Percentiles rank a stretch among this genome's conserved stretches.
phyloP scores from a whole-genome alignment of 1,140 invertebrate species.

The Eriocheir sinensis region DNA sequence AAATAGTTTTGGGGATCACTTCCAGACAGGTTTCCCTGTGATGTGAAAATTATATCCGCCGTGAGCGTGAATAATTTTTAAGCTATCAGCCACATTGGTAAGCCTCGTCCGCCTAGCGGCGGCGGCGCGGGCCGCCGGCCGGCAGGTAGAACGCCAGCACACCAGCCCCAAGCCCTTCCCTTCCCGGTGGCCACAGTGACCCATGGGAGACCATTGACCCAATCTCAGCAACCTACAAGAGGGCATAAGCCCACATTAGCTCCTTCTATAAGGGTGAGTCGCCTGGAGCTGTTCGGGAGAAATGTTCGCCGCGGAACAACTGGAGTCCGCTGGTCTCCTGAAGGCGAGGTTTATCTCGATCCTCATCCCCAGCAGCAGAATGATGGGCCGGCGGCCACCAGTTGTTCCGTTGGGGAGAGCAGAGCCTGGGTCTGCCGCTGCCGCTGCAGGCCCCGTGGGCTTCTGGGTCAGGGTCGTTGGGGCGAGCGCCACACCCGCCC shows the following conservation, averaged over 20 bases:
- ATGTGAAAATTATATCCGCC: not conserved
- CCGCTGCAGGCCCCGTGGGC: not conserved
- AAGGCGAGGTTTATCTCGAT: not conserved
- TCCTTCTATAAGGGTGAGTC: slow-evolving; percentile 70
- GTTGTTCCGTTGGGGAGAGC: not conserved
- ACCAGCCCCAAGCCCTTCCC: not conserved
- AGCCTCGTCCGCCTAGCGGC: not conserved
- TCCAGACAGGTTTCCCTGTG: not conserved
- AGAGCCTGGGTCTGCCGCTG: not conserved
- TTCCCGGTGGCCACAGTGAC: slow-evolving; percentile 43
- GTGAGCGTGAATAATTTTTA: not conserved
- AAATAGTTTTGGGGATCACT: not conserved
- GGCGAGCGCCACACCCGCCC: not conserved
- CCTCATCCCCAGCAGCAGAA: not conserved
- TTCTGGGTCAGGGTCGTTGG: not conserved
- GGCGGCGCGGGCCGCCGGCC: slow-evolving; percentile 4
- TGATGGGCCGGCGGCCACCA: slow-evolving; percentile 2
- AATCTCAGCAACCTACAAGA: slow-evolving; percentile 70
- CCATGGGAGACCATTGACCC: slow-evolving; percentile 48
- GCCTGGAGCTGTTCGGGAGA: not conserved
- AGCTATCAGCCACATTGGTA: not conserved
- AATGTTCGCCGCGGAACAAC: slow-evolving; percentile 39
- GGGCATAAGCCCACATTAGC: slow-evolving; percentile 64
- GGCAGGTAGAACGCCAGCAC: not conserved
- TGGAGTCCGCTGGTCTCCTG: not conserved